Conservation (phyloP, 2,888 invertebrate species). For the Harmothoe impar region DNA sequence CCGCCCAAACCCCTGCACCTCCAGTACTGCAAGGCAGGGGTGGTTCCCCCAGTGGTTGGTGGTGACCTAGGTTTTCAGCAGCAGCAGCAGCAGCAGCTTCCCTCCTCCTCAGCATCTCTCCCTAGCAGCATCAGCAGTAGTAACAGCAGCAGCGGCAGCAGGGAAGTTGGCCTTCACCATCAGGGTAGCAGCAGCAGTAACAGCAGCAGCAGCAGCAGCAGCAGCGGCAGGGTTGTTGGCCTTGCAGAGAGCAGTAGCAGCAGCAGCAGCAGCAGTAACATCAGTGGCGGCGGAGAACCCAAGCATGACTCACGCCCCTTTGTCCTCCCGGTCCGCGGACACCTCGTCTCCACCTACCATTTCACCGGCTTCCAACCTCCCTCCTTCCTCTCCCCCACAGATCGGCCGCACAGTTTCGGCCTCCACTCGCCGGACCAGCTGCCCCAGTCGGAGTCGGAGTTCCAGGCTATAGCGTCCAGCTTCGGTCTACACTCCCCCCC, state of each 20-base stretch:
- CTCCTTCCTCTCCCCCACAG: constrained; percentile 31
- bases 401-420: constrained; percentile 63
- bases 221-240: neutral
- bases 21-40: constrained; percentile 19
- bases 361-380: constrained; percentile 46
- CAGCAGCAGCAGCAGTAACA: neutral
- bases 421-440: constrained; percentile 91
- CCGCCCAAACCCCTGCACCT: neutral
- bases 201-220: neutral
- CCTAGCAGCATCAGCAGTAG: neutral
- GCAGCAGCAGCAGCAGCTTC: neutral
- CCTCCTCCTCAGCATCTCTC: neutral
- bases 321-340: constrained; percentile 52
- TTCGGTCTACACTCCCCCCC: constrained; percentile 94
- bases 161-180: neutral
- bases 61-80: neutral
- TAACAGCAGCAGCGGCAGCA: neutral
- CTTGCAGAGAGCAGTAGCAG: neutral
- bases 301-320: constrained; percentile 58
- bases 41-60: neutral
- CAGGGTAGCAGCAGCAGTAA: neutral
- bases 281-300: neutral
- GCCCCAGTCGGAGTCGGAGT: constrained; percentile 73
- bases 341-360: constrained; percentile 50
- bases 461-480: constrained; percentile 84